Percentiles rank a stretch among this genome's conserved stretches.
Conservation (phyloP, 2,113 vertebrate genomes). For the Cacatua alba region DNA sequence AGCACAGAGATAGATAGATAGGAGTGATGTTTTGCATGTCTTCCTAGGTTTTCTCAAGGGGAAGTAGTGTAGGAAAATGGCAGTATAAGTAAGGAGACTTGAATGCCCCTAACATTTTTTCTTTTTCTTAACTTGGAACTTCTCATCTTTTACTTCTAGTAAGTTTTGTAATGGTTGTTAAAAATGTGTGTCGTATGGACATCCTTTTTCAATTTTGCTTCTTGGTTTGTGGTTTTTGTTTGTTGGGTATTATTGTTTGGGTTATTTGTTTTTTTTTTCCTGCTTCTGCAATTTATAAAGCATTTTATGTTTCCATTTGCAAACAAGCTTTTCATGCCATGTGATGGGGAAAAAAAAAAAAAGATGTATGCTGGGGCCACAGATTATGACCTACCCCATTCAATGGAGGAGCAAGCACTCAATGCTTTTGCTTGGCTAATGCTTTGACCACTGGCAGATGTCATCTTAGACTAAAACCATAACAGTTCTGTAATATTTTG, state of each 20-base stretch:
- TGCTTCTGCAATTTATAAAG: neutral
- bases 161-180: neutral
- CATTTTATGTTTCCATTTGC: neutral
- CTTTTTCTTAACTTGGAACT: neutral
- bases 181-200: neutral
- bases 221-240: neutral
- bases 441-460: neutral
- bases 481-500: neutral
- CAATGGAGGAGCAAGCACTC: neutral
- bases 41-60: neutral
- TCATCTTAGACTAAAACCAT: neutral
- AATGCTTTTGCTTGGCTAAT: neutral
- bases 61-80: neutral
- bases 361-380: neutral
- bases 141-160: neutral
- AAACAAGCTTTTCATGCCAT: neutral
- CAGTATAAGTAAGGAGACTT: neutral
- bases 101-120: neutral
- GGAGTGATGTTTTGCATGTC: neutral
- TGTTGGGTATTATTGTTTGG: neutral
- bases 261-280: neutral
- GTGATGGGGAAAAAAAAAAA: neutral
- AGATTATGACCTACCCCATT: neutral
- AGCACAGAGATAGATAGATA: rapidly evolving
- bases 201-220: neutral